Evolutionary conservation across 1,140 invertebrate species (phyloP).

Genomic region (Diploscapter pachys): DNA sequence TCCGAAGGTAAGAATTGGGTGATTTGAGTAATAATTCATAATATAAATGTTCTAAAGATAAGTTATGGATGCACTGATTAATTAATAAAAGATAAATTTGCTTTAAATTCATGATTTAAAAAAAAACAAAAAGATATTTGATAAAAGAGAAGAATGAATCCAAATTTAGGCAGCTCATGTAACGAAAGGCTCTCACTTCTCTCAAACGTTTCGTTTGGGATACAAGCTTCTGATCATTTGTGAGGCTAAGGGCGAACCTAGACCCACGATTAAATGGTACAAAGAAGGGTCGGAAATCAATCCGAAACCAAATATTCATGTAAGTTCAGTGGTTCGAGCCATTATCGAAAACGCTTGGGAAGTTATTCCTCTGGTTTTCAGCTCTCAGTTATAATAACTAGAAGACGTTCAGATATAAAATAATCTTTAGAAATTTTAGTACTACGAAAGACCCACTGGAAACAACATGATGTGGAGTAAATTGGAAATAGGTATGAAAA

Average conservation of each 20-base stretch:
- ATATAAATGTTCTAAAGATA: not conserved
- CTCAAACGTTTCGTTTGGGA: constrained; percentile 52
- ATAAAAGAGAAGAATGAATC: no score
- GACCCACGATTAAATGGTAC: constrained; percentile 50
- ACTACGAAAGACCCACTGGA: constrained; percentile 55
- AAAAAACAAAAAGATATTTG: not conserved
- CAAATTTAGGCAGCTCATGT: constrained; percentile 55
- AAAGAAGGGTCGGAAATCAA: constrained; percentile 57
- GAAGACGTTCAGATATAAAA: not conserved
- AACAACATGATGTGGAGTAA: constrained; percentile 53
- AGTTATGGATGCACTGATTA: no score
- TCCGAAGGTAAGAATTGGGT: constrained; percentile 50
- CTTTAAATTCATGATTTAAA: no score
- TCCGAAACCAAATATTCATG: constrained; percentile 54
- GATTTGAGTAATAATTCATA: constrained; percentile 6
- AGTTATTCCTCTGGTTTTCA: not conserved
- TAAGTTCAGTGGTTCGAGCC: constrained; percentile 27
- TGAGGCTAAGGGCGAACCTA: constrained; percentile 40
- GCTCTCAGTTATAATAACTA: no score
- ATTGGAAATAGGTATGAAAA: constrained; percentile 47
- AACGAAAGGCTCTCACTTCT: constrained; percentile 54
- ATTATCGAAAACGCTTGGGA: not conserved
- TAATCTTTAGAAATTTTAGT: constrained; percentile 36
- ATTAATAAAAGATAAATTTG: no score
- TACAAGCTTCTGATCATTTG: constrained; percentile 57